Base-by-base conservation (phyloP, 2,797 vertebrate genomes). In the Catharus ustulatus region DNA sequence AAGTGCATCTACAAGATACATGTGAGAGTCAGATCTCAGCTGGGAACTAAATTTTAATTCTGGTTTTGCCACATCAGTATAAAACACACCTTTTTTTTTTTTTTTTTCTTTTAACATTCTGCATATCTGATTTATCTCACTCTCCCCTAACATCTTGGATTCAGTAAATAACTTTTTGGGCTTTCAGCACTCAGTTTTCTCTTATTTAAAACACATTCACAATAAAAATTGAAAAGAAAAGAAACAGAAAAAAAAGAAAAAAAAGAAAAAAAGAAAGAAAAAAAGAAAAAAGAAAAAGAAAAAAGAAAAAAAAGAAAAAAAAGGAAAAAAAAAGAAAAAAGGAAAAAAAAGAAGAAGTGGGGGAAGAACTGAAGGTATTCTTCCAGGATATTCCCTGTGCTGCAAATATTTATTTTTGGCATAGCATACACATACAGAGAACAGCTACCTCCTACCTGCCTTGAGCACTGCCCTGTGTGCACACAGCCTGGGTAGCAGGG, bases 81-180 rank as follows among this genome's bases (percentile, higher is more conserved):
- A 67, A 96, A 89, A 49, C 30, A 78, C 15, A 16, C 8, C 7
- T 9, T 42, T 79, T 42, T 78, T 45, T 51, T 95, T 82, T 95
- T 90, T 91, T 52, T 52, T 52, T 51, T 51, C 15, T 91, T 94
- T 87, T 86, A 86, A 55, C 23, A 23, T 85, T 91, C 24, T 72
- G 30, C 36, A 38, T 93, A 80, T 88, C 84, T 26, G 14, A 92
- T 66, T 94, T 88, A 52, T 93, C 61, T 83, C 57, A 38, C 21
- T 84, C 40, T 93, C 69, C 84, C 78, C 32, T 93, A 55, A 81
- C 11, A 74, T 81, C 80, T 89, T 48, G 11, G 17, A 90, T 95
- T 92, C 84, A 32, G 88, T 83, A 95, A 95, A 90, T 86, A 95
- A 55, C 42, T 85, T 92, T 90, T 55, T n/a, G 30, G 23, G 43